Evolutionary conservation across 2,797 vertebrate genomes (phyloP).

Genomic region (Pangasius macronema): DNA sequence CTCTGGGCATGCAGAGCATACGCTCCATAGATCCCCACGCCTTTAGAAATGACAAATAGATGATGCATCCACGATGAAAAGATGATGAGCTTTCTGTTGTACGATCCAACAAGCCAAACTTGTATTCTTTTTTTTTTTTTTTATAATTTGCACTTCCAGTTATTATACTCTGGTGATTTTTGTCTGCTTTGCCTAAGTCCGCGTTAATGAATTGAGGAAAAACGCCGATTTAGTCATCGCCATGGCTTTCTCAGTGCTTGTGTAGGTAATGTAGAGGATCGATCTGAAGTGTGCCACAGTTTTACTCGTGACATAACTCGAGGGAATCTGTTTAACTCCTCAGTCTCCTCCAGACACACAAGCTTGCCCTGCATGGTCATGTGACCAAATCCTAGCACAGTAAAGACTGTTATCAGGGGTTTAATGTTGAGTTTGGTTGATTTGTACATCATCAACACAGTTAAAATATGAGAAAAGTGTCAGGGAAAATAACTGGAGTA

Average conservation of each 20-base stretch:
- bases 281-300: conserved; percentile 17
- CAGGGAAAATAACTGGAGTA: not conserved
- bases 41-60: conserved; percentile 46
- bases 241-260: conserved; percentile 16
- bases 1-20: conserved; percentile 45
- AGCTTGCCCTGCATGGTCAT: not conserved
- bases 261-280: conserved; percentile 46
- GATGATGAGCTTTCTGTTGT: conserved; percentile 30
- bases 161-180: conserved; percentile 22
- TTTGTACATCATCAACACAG: not conserved
- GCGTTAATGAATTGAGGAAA: conserved; percentile 24
- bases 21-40: conserved; percentile 45
- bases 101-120: conserved; percentile 20
- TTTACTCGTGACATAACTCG: conserved; percentile 20
- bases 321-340: not conserved
- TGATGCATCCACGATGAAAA: conserved; percentile 38
- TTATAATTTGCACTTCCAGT: conserved; percentile 29
- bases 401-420: not conserved
- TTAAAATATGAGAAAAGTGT: not conserved
- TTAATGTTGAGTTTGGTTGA: not conserved
- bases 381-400: not conserved
- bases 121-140: not conserved
- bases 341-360: not conserved
- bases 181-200: conserved; percentile 8
- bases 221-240: conserved; percentile 33